Evolutionary conservation across 64 coral and sea anemone species (phyloP).

Genomic region (Porites lutea): DNA sequence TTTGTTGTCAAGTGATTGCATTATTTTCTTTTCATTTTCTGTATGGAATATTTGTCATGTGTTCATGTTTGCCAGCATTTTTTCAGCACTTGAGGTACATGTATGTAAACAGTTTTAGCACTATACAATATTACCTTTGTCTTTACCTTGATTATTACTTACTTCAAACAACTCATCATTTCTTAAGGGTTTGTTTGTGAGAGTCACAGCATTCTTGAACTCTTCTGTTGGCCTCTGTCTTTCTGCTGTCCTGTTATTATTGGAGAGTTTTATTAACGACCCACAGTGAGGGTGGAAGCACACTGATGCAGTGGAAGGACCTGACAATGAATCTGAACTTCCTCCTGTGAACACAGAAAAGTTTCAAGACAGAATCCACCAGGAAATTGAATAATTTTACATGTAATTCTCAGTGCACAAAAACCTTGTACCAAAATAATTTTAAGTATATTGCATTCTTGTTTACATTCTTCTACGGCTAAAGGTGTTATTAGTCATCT

Average conservation of each 20-base stretch:
- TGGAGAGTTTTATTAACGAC: slow-evolving; percentile 78
- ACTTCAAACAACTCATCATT: slow-evolving; percentile 94
- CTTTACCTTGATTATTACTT: not conserved
- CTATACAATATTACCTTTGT: too few relatives aligned
- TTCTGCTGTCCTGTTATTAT: slow-evolving; percentile 89
- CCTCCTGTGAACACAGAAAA: not conserved
- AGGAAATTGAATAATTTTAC: not conserved
- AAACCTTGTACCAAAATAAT: too few relatives aligned
- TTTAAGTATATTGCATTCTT: too few relatives aligned
- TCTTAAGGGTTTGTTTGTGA: slow-evolving; percentile 65
- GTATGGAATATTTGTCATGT: too few relatives aligned
- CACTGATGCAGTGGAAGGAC: slow-evolving; percentile 73
- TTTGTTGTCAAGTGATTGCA: too few relatives aligned
- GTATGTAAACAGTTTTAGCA: too few relatives aligned
- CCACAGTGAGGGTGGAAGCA: slow-evolving; percentile 96
- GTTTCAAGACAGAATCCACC: not conserved
- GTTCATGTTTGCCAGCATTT: too few relatives aligned
- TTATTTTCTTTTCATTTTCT: too few relatives aligned
- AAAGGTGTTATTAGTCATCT: too few relatives aligned
- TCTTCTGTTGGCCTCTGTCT: slow-evolving; percentile 84
- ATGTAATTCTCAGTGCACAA: too few relatives aligned
- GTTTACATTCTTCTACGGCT: too few relatives aligned
- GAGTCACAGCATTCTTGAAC: slow-evolving; percentile 88
- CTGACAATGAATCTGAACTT: not conserved
- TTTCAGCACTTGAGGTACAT: too few relatives aligned